Conservation (phyloP, 2,113 vertebrate genomes). For the Cavia porcellus region DNA sequence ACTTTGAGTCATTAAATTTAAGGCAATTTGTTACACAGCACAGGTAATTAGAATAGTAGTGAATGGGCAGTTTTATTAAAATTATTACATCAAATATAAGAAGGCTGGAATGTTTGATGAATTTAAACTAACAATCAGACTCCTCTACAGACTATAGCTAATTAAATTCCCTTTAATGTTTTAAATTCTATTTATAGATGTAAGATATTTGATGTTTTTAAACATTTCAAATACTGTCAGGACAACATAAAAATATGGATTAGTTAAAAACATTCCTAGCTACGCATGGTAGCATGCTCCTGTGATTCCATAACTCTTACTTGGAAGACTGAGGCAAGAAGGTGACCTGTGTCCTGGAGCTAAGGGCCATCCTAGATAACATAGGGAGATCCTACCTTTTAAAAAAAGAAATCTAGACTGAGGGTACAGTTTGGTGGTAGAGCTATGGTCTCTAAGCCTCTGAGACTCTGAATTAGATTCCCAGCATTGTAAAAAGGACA, state of each 20-base stretch:
- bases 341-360: neutral
- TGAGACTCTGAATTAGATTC: neutral
- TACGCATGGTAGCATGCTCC: too few relatives aligned
- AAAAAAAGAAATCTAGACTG: neutral
- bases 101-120: neutral
- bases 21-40: neutral
- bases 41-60: neutral
- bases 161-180: constrained; percentile 8
- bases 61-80: neutral
- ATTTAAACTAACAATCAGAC: neutral
- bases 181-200: neutral
- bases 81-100: neutral
- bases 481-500: neutral
- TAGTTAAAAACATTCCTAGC: neutral
- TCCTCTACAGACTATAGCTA: neutral
- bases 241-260: neutral
- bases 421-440: neutral
- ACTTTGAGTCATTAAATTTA: neutral
- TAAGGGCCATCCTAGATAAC: neutral
- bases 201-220: constrained; percentile 24
- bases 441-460: neutral
- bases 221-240: neutral
- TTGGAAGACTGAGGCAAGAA: neutral
- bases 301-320: neutral
- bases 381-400: neutral